phyloP scores from a whole-genome alignment of 2,113 vertebrate genomes.

The Thryonomys swinderianus region DNA sequence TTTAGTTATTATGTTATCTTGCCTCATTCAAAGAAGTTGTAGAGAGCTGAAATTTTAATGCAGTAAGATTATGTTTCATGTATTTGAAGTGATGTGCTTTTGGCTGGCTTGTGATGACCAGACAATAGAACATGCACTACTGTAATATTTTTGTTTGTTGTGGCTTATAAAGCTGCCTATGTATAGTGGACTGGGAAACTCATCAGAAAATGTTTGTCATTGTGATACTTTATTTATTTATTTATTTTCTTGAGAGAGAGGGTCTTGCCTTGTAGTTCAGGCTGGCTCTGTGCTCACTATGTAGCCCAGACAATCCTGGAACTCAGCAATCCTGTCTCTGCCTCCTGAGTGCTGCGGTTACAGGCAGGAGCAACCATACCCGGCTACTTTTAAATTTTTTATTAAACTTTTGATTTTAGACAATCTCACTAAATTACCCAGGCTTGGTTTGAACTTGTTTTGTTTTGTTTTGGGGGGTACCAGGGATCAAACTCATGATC shows the following conservation, averaged over 20 bases:
- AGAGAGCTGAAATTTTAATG: constrained; percentile 45
- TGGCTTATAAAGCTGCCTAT: constrained; percentile 23
- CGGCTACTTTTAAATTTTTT: too few relatives aligned
- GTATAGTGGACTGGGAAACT: neutral
- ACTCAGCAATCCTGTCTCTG: too few relatives aligned
- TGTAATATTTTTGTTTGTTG: neutral
- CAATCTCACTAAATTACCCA: neutral
- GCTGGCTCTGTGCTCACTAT: too few relatives aligned
- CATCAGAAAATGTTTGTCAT: neutral
- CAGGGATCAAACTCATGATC: too few relatives aligned
- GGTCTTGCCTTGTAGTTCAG: too few relatives aligned
- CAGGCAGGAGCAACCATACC: too few relatives aligned
- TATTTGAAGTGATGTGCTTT: constrained; percentile 39
- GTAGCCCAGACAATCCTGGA: too few relatives aligned
- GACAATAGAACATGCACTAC: neutral
- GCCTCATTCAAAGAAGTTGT: constrained; percentile 25
- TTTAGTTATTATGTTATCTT: constrained; percentile 53
- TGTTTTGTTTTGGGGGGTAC: too few relatives aligned
- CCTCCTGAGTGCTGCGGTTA: too few relatives aligned
- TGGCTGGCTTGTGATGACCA: neutral
- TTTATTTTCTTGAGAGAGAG: too few relatives aligned
- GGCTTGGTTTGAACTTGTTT: neutral
- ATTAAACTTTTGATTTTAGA: neutral
- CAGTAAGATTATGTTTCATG: constrained; percentile 19
- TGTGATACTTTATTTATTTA: too few relatives aligned